Base-by-base conservation (phyloP, 2,888 invertebrate genomes). In the Leptura quadrifasciata region DNA sequence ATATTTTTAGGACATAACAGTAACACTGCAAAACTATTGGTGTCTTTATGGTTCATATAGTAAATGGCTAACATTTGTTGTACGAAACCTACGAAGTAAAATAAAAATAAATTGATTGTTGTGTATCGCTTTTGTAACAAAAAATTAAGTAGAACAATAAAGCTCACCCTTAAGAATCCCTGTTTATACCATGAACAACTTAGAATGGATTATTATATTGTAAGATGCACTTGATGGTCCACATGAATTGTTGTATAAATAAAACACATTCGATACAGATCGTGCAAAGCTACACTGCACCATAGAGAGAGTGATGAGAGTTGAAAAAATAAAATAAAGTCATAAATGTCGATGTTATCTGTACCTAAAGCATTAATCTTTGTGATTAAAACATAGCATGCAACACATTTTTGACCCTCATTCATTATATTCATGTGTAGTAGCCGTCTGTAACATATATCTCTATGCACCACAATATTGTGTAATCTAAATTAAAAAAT, bases 151-250 rank as follows among this genome's bases (percentile, higher is more conserved):
- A 24, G 24, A 24, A 24, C 5, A 5, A 24, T 24, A 24, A 24
- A 3, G 24, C 24, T 5, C 5, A 5, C 24, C 24, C 24, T 24
- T 24, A 24, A 24, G 2, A 24, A 5, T 24, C 24, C 35, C 10
- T 2, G 10, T 24, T 3, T 10, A 58, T 12, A 21, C 15, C 3
- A 27, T 21, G 31, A 61, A 61, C 61, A 61, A 61, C 61, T 9
- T 15, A 31, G 61, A 61, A 61, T 61, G 61, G 61, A 61, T 61
- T 61, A 61, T n/a, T 27, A n/a, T 61, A 61, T n/a, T 31, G 9
- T 61, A 61, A 61, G 61, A 15, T 61, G 17, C 61, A 61, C 61
- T 61, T 31, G 10, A 12, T 12, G 12, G 10, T 39, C 39, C 27
- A 8, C 5, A 31, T 39, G 39, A 39, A 12, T 39, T 39, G 39